Percentiles rank a stretch among this genome's conserved stretches.
Conservation (phyloP, 2,797 vertebrate species). For the Capromys pilorides region DNA sequence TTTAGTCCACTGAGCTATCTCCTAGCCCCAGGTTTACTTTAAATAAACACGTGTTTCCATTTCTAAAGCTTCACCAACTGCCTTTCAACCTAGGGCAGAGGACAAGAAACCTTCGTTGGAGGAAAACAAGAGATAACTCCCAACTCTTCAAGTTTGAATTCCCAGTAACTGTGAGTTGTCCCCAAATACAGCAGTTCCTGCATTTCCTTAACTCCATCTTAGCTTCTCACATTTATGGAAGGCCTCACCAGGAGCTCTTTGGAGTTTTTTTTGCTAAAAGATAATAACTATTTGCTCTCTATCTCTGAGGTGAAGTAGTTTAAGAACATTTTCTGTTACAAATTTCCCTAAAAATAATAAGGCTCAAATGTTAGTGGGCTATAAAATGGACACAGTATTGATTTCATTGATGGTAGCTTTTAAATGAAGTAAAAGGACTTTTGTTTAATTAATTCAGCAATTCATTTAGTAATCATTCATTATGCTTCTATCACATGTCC, state of each 20-base stretch:
- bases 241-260: background rate
- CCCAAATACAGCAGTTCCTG: background rate
- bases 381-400: slow-evolving; percentile 27
- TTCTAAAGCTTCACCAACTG: background rate
- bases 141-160: background rate
- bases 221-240: background rate
- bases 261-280: background rate
- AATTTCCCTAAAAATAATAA: slow-evolving; percentile 46
- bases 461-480: slow-evolving; percentile 26
- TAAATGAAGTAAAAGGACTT: slow-evolving; percentile 50
- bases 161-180: background rate
- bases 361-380: slow-evolving; percentile 5
- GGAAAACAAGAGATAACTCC: background rate
- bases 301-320: slow-evolving; percentile 35
- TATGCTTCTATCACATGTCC: background rate
- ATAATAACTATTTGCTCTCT: background rate
- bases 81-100: background rate
- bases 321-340: slow-evolving; percentile 26
- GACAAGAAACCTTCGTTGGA: background rate
- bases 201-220: background rate
- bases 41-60: slow-evolving; percentile 45
- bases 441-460: slow-evolving; percentile 54
- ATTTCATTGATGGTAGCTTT: slow-evolving; percentile 66
- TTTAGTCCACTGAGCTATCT: too few relatives aligned
- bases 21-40: slow-evolving; percentile 34